These are phyloP conservation scores for Conus betulinus DNA, from an alignment of 1,140 invertebrate species.

Conservation along the genomic window DNA sequence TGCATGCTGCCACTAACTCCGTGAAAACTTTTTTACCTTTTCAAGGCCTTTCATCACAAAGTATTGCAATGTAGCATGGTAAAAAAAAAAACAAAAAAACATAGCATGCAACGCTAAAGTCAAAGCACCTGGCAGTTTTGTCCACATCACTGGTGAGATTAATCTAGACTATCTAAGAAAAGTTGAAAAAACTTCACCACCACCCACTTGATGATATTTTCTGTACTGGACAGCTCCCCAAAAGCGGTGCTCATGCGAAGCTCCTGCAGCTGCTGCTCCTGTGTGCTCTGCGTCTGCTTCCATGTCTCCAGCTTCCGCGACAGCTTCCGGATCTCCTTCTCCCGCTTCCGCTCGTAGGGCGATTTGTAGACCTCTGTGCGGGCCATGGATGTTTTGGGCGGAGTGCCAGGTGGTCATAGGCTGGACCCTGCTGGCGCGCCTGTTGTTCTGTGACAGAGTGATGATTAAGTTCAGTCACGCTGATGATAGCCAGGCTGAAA, in stretches of 20 bases:
- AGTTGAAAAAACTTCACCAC: background rate
- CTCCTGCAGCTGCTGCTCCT: slow-evolving; percentile 42
- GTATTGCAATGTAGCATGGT: no score
- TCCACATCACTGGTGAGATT: no score
- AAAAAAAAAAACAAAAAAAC: no score
- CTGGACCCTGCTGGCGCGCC: background rate
- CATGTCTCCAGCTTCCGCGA: slow-evolving; percentile 55
- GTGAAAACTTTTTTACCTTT: no score
- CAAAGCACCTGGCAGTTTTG: no score
- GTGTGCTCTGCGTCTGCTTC: slow-evolving; percentile 28
- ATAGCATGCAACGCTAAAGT: no score
- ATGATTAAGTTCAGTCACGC: no score
- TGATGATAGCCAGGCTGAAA: no score
- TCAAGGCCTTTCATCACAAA: no score
- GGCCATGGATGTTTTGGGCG: background rate
- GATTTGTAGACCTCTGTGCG: slow-evolving; percentile 48
- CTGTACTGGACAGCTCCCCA: slow-evolving; percentile 35
- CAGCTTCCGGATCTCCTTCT: slow-evolving; percentile 64
- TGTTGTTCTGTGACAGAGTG: background rate
- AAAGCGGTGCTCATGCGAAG: slow-evolving; percentile 32
- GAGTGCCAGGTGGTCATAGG: background rate
- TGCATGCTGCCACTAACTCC: no score
- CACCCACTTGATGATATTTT: slow-evolving; percentile 37
- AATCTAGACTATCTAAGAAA: no score
- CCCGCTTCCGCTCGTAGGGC: slow-evolving; percentile 67